Base-by-base conservation (phyloP, 2,113 vertebrate species). In the Dolichotis patagonum region DNA sequence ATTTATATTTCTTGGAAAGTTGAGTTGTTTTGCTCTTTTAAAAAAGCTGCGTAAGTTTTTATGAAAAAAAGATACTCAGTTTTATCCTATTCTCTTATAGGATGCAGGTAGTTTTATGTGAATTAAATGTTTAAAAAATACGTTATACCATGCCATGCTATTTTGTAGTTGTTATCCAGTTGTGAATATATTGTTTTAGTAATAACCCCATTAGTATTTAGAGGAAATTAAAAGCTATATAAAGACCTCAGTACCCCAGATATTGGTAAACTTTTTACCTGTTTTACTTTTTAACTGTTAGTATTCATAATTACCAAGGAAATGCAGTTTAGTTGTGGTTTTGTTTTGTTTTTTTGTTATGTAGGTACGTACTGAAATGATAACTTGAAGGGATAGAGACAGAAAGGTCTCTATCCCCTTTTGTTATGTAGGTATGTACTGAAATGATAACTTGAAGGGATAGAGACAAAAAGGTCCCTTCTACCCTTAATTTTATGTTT, bases 101-200 rank as follows among this genome's bases (percentile, higher is more conserved):
- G 46, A 65, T 85, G 84, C 83, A 92, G 83, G 58, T 73, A 83
- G 65, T 73, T 93, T 85, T 71, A 63, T 82, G 43, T 87, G 62
- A 80, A 22, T 95, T 89, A 89, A 92, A 87, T 90, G 19, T 95
- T 78, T 90, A 77, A 67, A 92, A 90, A 88, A 46, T 78, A 73
- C 19, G 26, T 65, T 65, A 84, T 38, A 0, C 22, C 24, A 22
- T 69, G 28, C 22, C 24, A 22, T 69, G 28, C 12, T 19, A 28
- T 58, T 94, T 93, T 35, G 91, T 77, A 91, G 52, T 83, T 90
- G 87, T 41, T 94, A 46, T 73, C 9, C 32, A 85, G 2, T 67
- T 94, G 52, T 73, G 20, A 85, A 62, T 90, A 28, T 41, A 77
- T 20, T 92, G 43, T 87, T 85, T 93, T 20, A 52, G 62, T 12